Base-by-base conservation (phyloP, 2,797 vertebrate species). In the Podarcis lilfordi region DNA sequence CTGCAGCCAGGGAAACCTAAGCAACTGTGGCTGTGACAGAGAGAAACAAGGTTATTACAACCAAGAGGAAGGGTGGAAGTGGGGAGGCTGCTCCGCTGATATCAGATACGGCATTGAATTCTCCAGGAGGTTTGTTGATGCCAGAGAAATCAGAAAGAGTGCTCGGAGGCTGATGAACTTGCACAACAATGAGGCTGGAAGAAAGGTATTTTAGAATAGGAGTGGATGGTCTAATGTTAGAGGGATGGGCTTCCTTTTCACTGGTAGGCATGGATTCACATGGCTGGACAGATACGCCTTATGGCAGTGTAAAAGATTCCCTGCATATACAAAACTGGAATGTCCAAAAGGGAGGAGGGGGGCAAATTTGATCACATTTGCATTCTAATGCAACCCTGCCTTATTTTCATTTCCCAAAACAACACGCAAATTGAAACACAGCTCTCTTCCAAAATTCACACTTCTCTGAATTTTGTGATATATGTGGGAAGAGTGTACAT, bases 31-130 rank as follows among this genome's bases (percentile, higher is more conserved):
- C 94, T 99, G 99, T 61, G 99, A 99, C 97, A 97, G 98, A 1
- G 98, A 99, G 95, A 99, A 99, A 96, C 99, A 99, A 95, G 99
- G 99, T 92, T 99, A 98, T 97, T 98, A 99, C 92, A 98, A 98
- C 97, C 98, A 98, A 88, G 98, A 99, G 78, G 98, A 99, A 94
- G 98, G 99, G 96, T 99, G 99, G 99, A 99, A 98, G 95, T 99
- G 99, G 99, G 99, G 99, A 69, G 99, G 99, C 96, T 99, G 99
- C 96, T 99, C 99, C 0, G 98, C 98, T 0, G 98, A 99, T 76
- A 97, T 99, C 91, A 98, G 98, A 96, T 99, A 99, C 3, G 99
- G 99, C 89, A 98, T 99, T 86, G 99, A 99, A 94, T 99, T 99
- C 97, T 99, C 99, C 82, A 97, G 98, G 75, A 98, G 98, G 95